Conservation (phyloP, 2,888 invertebrate genomes). For the Agonum fuliginosum region DNA sequence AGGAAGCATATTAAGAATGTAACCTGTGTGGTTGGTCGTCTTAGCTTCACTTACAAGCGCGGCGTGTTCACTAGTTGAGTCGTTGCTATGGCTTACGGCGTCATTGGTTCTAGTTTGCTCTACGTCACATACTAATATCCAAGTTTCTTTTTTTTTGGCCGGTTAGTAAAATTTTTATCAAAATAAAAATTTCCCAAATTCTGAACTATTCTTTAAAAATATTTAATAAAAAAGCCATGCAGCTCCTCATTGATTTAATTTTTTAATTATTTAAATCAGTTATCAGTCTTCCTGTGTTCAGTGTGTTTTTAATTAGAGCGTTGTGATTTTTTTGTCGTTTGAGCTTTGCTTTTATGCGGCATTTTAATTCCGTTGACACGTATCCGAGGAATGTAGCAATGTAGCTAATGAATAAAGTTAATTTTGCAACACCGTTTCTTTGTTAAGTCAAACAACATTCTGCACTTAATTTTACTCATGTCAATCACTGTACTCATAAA, state of each 20-base stretch:
- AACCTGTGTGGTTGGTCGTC: too few species aligned
- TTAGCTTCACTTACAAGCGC: too few species aligned
- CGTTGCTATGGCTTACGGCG: too few species aligned
- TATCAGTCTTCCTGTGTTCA: neutral
- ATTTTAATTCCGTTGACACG: slow-evolving; percentile 36
- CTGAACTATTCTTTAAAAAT: too few species aligned
- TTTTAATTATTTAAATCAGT: neutral
- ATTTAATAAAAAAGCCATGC: too few species aligned
- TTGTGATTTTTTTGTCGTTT: neutral
- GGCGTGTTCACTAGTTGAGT: too few species aligned
- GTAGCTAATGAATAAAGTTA: slow-evolving; percentile 31
- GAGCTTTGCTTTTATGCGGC: neutral
- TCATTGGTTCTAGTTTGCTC: too few species aligned
- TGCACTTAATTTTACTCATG: slow-evolving; percentile 38
- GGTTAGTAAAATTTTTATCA: too few species aligned
- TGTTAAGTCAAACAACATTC: slow-evolving; percentile 33
- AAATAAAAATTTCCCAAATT: too few species aligned
- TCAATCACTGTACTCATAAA: slow-evolving; percentile 17
- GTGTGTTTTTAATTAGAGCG: slow-evolving; percentile 4
- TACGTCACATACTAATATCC: too few species aligned
- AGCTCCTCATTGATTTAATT: slow-evolving; percentile 21
- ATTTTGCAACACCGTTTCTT: slow-evolving; percentile 37
- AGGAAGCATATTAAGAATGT: too few species aligned
- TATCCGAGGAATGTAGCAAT: neutral
- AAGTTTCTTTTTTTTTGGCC: too few species aligned